Base-by-base conservation (phyloP, 2,888 invertebrate species). In the Trachelus iudaicus region DNA sequence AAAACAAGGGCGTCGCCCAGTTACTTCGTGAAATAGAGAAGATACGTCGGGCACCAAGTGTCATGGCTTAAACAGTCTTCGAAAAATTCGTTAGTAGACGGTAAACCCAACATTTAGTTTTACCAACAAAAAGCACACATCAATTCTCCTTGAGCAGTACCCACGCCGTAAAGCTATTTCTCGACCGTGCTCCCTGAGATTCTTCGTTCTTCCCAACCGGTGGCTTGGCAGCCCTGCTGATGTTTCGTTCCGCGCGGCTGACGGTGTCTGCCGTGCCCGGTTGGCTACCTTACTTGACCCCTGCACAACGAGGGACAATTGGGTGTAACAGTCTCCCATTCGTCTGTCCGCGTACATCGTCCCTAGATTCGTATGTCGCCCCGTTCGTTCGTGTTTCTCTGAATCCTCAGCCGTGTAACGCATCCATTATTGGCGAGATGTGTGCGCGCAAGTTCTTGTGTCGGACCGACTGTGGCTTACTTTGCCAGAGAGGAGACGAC, bases 291-390 rank as follows among this genome's bases (percentile, higher is more conserved):
- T 90, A 91, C 89, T 91, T 91, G 90, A 91, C 91, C 91, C 89
- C 90, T 84, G 86, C 88, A 85, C 91, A 91, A 91, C 90, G 90
- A 91, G 91, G 90, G 91, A 91, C 91, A 91, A 91, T 91, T 91
- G 91, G 90, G 90, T 89, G 90, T 91, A 91, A 91, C 91, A 91
- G 91, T 90, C 90, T 90, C 89, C 89, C 89, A 89, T 90, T 89
- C 90, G 89, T 89, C 87, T 88, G 89, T 82, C 85, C 86, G 84
- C 82, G 81, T 83, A 84, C 85, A 83, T 86, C 79, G 71, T 34
- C 71, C 71, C 56, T 56, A 56, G 56, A 56, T 56, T 23, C 56
- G 56, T 56, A 56, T 79, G 81, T 75, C 79, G 79, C 79, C 79
- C 75, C 69, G 75, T 68, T 73, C 79, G 80, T 81, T 76, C 81